phyloP scores from a whole-genome alignment of 1,140 invertebrate species.

The Oedothorax gibbosus region DNA sequence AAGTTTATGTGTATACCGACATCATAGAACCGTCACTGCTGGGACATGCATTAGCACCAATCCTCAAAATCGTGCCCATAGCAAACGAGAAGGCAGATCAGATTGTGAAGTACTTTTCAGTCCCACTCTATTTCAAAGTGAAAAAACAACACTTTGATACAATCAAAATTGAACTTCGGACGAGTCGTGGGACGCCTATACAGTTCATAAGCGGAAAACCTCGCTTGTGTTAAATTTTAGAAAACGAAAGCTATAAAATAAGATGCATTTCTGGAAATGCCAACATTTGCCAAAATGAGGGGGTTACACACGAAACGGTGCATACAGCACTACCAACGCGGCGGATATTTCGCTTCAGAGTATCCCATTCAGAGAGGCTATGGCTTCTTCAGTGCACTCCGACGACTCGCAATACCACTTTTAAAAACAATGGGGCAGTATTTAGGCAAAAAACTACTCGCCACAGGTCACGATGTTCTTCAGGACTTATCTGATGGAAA shows the following conservation, averaged over 20 bases:
- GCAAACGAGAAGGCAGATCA: not conserved
- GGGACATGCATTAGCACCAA: not conserved
- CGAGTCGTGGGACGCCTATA: not conserved
- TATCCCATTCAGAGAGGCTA: not conserved
- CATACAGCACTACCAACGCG: not conserved
- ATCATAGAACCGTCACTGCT: not conserved
- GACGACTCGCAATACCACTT: not conserved
- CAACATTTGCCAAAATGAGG: not conserved
- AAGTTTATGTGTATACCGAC: slow-evolving; percentile 7
- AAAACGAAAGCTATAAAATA: not conserved
- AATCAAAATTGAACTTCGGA: not conserved
- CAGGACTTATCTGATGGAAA: not conserved
- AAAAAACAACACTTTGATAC: not conserved
- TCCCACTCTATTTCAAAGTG: not conserved
- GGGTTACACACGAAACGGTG: too few species aligned
- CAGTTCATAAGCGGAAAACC: not conserved
- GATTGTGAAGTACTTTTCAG: not conserved
- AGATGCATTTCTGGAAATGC: not conserved
- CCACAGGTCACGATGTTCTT: not conserved
- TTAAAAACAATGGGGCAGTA: not conserved
- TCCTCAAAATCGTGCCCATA: not conserved
- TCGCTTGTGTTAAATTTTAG: not conserved
- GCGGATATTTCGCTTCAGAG: not conserved
- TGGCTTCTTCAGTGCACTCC: not conserved
- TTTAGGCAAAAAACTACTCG: not conserved